A percentile compares a stretch with the other conserved stretches of the same genome.
Evolutionary conservation across 2,888 invertebrate species (phyloP).

Genomic region (Sarcophaga subvicina): DNA sequence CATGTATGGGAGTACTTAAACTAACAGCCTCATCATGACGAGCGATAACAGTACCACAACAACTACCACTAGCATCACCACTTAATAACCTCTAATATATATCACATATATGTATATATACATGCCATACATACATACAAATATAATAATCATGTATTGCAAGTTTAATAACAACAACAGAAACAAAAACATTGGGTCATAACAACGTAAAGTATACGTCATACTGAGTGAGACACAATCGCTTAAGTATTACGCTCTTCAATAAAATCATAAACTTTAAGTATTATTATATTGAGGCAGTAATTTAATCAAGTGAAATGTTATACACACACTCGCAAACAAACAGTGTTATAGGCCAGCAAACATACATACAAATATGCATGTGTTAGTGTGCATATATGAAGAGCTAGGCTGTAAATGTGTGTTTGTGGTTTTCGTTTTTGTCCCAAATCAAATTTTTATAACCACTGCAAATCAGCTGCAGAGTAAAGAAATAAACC

Average conservation of each 20-base stretch:
- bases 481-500: not conserved
- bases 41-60: slow-evolving; percentile 13
- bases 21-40: slow-evolving; percentile 5
- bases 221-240: slow-evolving; percentile 9
- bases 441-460: slow-evolving; percentile 48
- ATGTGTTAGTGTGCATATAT: slow-evolving; percentile 7
- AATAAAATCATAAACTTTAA: slow-evolving; percentile 56
- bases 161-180: slow-evolving; percentile 44
- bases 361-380: not conserved
- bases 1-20: slow-evolving; percentile 43
- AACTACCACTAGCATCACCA: slow-evolving; percentile 8
- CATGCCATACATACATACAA: not conserved
- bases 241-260: not conserved
- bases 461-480: slow-evolving; percentile 45
- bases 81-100: slow-evolving; percentile 47
- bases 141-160: slow-evolving; percentile 50
- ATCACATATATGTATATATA: not conserved
- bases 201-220: not conserved
- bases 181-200: too few species aligned
- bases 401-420: not conserved
- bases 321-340: not conserved
- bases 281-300: slow-evolving; percentile 45
- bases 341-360: too few species aligned
- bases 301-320: not conserved
- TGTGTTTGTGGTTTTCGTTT: slow-evolving; percentile 6